Conservation (phyloP, 2,113 vertebrate species). For the Cromileptes altivelis region DNA sequence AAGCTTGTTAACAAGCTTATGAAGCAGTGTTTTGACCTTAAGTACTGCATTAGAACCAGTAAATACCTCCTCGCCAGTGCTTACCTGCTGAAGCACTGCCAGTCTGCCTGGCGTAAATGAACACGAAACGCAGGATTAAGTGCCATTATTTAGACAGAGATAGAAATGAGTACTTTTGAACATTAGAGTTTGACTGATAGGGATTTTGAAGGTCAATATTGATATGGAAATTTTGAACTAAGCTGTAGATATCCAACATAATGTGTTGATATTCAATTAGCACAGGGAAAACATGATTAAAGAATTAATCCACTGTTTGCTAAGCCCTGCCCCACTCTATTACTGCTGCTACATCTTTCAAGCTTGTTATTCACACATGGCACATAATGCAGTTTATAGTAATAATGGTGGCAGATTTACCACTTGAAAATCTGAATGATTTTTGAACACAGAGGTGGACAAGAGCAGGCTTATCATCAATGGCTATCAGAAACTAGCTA, state of each 20-base stretch:
- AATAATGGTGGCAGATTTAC: neutral
- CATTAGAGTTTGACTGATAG: neutral
- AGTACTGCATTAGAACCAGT: constrained; percentile 56
- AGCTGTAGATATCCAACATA: neutral
- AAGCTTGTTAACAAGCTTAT: constrained; percentile 77
- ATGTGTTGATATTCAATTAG: constrained; percentile 3
- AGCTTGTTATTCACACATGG: neutral
- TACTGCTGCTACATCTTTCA: constrained; percentile 13
- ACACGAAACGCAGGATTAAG: constrained; percentile 8
- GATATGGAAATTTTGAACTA: neutral
- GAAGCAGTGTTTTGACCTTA: constrained; percentile 62
- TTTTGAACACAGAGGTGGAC: neutral
- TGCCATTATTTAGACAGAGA: neutral
- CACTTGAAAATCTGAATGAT: neutral
- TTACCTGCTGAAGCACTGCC: constrained; percentile 40
- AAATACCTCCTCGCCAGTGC: constrained; percentile 49
- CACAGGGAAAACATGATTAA: neutral
- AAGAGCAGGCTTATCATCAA: neutral
- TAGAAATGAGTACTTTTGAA: constrained; percentile 6
- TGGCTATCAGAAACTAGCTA: too few relatives aligned
- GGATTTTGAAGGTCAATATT: neutral
- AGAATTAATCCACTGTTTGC: neutral
- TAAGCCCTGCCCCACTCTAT: neutral
- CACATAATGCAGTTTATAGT: neutral
- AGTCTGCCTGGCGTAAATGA: constrained; percentile 24